Evolutionary conservation across 2,113 vertebrate species (phyloP).

Genomic region (Lipotes vexillifer): DNA sequence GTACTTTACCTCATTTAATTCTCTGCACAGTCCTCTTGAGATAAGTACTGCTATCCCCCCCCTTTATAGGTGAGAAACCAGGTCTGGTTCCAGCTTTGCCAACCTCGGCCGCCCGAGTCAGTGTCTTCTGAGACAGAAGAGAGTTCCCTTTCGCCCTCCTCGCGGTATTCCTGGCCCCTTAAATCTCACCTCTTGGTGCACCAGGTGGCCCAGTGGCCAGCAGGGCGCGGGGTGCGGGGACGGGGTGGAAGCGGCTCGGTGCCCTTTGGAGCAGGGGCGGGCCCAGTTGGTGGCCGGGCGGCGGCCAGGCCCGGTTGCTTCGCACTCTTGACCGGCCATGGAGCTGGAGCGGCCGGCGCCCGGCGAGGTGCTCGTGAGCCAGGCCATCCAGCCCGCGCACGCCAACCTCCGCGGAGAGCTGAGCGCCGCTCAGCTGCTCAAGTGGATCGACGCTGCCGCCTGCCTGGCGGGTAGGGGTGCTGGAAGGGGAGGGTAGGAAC

Average conservation of each 20-base stretch:
- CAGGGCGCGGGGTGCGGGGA: not conserved
- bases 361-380: conserved; percentile 77
- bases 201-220: too few species aligned
- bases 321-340: not conserved
- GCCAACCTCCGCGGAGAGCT: conserved; percentile 77
- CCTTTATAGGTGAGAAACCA: not conserved
- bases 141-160: not conserved
- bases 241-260: not conserved
- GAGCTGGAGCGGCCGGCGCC: not conserved
- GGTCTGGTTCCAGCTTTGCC: not conserved
- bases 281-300: not conserved
- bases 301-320: not conserved
- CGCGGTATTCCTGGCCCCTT: not conserved
- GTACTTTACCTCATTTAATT: not conserved
- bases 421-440: conserved; percentile 81
- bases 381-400: conserved; percentile 77
- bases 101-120: not conserved
- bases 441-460: conserved; percentile 83
- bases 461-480: conserved; percentile 81
- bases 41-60: not conserved
- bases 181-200: not conserved
- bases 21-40: not conserved
- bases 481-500: accelerated
- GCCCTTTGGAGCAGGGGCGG: conserved; percentile 16
- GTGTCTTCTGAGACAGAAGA: not conserved